Evolutionary conservation across 1,140 invertebrate species (phyloP).

Genomic region (Eulimnadia texana): DNA sequence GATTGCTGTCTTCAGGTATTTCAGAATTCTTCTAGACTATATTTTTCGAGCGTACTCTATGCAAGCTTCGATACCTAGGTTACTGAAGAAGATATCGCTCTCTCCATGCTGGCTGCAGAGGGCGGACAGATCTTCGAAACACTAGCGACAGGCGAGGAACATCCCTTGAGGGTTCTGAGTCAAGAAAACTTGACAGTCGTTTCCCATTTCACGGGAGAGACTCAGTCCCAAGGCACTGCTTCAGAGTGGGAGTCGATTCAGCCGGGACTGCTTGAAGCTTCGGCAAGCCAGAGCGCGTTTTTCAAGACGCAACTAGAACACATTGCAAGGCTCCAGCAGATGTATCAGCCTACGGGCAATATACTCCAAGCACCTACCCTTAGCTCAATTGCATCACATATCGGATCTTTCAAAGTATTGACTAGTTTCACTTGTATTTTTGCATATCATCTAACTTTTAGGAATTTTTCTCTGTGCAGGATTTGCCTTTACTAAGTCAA

Average conservation of each 20-base stretch:
- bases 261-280: not conserved
- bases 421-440: not conserved
- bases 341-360: constrained; percentile 34
- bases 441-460: not conserved
- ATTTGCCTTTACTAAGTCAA: constrained; percentile 3
- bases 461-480: not conserved
- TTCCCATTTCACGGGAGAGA: constrained; percentile 52
- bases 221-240: constrained; percentile 16
- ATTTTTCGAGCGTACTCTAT: not conserved
- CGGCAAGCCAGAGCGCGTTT: constrained; percentile 15
- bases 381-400: constrained; percentile 1
- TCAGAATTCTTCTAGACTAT: not conserved
- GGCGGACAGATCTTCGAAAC: constrained; percentile 16
- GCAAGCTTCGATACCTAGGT: constrained; percentile 41
- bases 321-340: constrained; percentile 46
- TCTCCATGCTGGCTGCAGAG: constrained; percentile 52
- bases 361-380: constrained; percentile 31
- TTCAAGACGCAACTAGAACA: constrained; percentile 42
- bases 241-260: constrained; percentile 20
- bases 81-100: constrained; percentile 78
- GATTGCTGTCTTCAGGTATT: constrained; percentile 57
- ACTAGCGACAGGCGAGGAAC: constrained; percentile 34
- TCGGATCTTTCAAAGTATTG: constrained; percentile 9
- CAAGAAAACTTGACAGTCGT: constrained; percentile 79
- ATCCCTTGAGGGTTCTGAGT: constrained; percentile 70